Conservation (phyloP, 1,140 invertebrate species). For the Ptiloglossa arizonensis region DNA sequence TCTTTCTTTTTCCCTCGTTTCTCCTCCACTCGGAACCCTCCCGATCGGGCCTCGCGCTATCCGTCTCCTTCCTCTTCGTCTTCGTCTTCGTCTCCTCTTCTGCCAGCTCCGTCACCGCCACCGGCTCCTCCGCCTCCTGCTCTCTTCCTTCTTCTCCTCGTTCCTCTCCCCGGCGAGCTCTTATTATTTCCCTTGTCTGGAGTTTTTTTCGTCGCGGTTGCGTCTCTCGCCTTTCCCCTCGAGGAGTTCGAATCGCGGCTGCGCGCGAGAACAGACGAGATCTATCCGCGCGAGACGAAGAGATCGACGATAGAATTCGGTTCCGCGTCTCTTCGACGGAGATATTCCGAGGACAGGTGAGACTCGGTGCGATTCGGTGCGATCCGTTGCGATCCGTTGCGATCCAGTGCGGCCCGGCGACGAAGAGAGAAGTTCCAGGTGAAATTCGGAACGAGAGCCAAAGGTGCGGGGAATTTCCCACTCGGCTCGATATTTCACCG, state of each 20-base stretch:
- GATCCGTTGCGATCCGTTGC: background rate
- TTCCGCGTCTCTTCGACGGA: conserved; percentile 48
- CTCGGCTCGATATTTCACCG: background rate
- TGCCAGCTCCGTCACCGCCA: too few species aligned
- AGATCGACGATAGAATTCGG: conserved; percentile 54
- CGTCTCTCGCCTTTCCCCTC: background rate
- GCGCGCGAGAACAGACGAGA: conserved; percentile 28
- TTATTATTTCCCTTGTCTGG: background rate
- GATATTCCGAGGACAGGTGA: background rate
- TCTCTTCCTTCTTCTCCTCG: background rate
- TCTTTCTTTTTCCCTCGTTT: conserved; percentile 8
- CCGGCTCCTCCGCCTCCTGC: too few species aligned
- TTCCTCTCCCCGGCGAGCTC: background rate
- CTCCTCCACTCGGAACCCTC: background rate
- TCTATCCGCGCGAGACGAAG: background rate
- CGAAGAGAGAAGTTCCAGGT: conserved; percentile 27
- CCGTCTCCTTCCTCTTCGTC: background rate
- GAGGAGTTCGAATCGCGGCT: background rate
- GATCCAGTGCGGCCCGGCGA: conserved; percentile 11
- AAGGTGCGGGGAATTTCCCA: conserved; percentile 8
- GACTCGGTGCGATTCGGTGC: background rate
- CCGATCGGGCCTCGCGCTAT: background rate
- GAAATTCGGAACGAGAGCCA: conserved; percentile 15
- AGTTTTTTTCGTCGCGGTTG: conserved; percentile 13
- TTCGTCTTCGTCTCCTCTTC: background rate